phyloP scores from a whole-genome alignment of 2,888 invertebrate species.

The Lacanobia oleracea region DNA sequence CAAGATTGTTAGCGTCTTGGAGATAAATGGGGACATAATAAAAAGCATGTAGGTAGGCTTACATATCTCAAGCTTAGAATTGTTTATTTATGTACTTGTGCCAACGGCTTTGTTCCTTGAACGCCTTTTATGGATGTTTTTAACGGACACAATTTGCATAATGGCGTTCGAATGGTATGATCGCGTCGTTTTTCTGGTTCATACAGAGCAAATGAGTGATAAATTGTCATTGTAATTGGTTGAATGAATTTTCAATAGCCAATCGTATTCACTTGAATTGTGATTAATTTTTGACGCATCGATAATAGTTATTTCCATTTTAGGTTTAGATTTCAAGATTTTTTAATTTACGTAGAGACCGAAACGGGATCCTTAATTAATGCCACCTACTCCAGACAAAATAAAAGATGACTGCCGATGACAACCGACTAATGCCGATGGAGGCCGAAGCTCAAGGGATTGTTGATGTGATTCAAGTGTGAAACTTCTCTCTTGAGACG shows the following conservation, averaged over 20 bases:
- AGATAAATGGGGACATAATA: conserved; percentile 48
- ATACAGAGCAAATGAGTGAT: too few relatives aligned
- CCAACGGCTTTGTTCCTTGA: background rate
- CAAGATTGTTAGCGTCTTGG: conserved; percentile 51
- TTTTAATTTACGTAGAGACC: background rate
- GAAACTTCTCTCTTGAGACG: too few relatives aligned
- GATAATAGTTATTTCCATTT: too few relatives aligned
- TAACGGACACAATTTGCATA: background rate
- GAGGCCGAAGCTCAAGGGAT: conserved; percentile 14
- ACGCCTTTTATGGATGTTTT: background rate
- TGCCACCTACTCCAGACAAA: background rate
- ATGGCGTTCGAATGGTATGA: background rate
- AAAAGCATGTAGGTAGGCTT: conserved; percentile 16
- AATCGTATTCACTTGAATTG: too few relatives aligned
- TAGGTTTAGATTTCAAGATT: too few relatives aligned
- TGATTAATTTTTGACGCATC: too few relatives aligned
- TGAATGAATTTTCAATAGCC: too few relatives aligned
- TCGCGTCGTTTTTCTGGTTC: background rate
- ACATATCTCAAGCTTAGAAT: background rate
- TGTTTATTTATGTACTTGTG: conserved; percentile 15
- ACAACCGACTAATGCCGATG: conserved; percentile 23
- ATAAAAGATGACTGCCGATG: conserved; percentile 21
- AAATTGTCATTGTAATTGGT: too few relatives aligned
- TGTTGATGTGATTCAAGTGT: too few relatives aligned
- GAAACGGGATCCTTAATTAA: conserved; percentile 2